A percentile compares a stretch with the other conserved stretches of the same genome.
Evolutionary conservation across 2,113 vertebrate genomes (phyloP).

Genomic region (Cisticola juncidis): DNA sequence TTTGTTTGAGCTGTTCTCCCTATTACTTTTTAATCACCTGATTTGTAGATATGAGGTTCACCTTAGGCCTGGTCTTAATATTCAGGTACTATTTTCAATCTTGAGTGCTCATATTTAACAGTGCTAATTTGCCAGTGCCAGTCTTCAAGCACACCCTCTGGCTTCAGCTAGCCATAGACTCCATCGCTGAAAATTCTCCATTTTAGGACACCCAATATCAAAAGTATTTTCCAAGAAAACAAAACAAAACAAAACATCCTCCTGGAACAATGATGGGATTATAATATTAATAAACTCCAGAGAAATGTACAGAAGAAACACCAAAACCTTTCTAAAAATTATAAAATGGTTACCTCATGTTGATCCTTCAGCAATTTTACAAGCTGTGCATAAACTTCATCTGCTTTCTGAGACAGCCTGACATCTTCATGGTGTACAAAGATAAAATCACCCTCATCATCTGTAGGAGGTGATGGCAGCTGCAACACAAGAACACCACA

Average conservation of each 20-base stretch:
- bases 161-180: background rate
- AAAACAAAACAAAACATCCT: background rate
- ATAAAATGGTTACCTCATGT: constrained; percentile 75
- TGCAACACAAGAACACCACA: constrained; percentile 53
- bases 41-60: background rate
- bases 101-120: background rate
- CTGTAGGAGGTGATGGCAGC: constrained; percentile 90
- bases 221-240: background rate
- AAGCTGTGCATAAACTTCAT: constrained; percentile 87
- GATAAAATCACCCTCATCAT: constrained; percentile 91
- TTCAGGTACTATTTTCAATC: background rate
- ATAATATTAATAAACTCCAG: background rate
- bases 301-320: background rate
- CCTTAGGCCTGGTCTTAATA: background rate
- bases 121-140: background rate
- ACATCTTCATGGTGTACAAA: constrained; percentile 90
- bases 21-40: background rate
- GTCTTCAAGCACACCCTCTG: background rate
- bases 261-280: background rate
- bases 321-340: background rate
- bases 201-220: background rate
- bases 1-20: background rate
- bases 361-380: constrained; percentile 89
- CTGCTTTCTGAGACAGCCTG: constrained; percentile 84
- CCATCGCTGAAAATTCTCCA: background rate